Evolutionary conservation across 2,888 invertebrate genomes (phyloP).

Genomic region (Eristalis arbustorum): DNA sequence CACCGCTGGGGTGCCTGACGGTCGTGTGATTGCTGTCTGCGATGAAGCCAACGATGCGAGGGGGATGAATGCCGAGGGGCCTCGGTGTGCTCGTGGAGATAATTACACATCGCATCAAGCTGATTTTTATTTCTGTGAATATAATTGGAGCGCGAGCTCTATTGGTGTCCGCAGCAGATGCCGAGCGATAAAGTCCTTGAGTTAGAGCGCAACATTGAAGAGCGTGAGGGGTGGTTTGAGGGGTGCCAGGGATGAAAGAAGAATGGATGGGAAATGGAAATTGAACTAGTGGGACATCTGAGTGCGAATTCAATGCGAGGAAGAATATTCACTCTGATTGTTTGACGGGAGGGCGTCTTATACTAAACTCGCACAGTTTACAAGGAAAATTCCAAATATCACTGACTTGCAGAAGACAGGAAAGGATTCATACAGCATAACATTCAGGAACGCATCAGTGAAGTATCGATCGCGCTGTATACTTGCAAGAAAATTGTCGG

Average conservation of each 20-base stretch:
- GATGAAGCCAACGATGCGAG: not conserved
- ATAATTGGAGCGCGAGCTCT: conserved; percentile 2
- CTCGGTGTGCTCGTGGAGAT: conserved; percentile 7
- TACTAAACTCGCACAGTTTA: too few relatives aligned
- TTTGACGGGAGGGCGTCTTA: too few relatives aligned
- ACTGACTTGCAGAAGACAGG: too few relatives aligned
- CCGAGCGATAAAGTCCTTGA: not conserved
- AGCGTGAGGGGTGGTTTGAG: not conserved
- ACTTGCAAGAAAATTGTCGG: too few relatives aligned
- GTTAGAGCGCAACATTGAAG: not conserved
- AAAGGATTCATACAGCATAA: too few relatives aligned
- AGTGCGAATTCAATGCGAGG: not conserved
- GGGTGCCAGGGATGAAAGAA: too few relatives aligned
- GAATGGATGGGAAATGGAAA: not conserved
- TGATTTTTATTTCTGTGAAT: conserved; percentile 17
- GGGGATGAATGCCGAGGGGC: conserved; percentile 4
- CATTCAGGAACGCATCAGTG: too few relatives aligned
- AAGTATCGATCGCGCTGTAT: too few relatives aligned
- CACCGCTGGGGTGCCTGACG: not conserved
- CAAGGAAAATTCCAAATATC: too few relatives aligned
- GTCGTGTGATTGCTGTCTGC: conserved; percentile 16
- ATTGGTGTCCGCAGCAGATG: conserved; percentile 40
- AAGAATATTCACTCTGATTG: not conserved
- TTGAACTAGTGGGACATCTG: not conserved
- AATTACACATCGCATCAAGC: conserved; percentile 35